Conservation (phyloP, 2,888 invertebrate species). For the Auanema sp. region DNA sequence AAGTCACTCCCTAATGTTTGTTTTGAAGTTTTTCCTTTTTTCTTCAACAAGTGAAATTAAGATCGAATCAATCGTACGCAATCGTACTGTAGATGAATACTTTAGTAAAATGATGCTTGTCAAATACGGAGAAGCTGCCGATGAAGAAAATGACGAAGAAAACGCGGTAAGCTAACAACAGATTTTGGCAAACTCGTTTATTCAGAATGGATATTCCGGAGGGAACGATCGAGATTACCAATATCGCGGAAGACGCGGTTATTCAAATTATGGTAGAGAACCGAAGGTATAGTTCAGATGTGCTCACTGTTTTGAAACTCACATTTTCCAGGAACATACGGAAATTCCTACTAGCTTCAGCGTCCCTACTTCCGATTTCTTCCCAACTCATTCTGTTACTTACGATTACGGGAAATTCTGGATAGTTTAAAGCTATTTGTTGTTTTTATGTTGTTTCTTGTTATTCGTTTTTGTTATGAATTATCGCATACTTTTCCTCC, state of each 20-base stretch:
- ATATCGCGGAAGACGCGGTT: neutral
- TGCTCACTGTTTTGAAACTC: neutral
- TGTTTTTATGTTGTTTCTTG: conserved; percentile 22
- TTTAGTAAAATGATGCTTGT: conserved; percentile 41
- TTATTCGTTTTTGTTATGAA: conserved; percentile 16
- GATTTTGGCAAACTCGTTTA: too few species aligned
- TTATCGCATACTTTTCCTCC: neutral
- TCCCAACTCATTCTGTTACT: conserved; percentile 21
- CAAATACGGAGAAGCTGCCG: conserved; percentile 30
- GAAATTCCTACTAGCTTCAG: conserved; percentile 26
- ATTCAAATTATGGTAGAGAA: too few species aligned
- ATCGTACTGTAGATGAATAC: conserved; percentile 34
- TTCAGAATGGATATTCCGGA: too few species aligned
- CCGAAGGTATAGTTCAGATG: too few species aligned
- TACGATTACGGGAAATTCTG: conserved; percentile 28
- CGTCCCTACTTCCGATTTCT: conserved; percentile 27
- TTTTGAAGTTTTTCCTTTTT: neutral
- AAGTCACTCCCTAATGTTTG: conserved; percentile 29
- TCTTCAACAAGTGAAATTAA: conserved; percentile 7
- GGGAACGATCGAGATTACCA: neutral
- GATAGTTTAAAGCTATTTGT: conserved; percentile 10
- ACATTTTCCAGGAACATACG: conserved; percentile 16
- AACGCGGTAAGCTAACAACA: conserved; percentile 26
- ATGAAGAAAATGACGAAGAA: conserved; percentile 27
- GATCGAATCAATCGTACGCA: conserved; percentile 42